These are phyloP conservation scores for Sceliomorpha sp. DNA, from an alignment of 2,888 invertebrate species.

Conservation along the genomic window DNA sequence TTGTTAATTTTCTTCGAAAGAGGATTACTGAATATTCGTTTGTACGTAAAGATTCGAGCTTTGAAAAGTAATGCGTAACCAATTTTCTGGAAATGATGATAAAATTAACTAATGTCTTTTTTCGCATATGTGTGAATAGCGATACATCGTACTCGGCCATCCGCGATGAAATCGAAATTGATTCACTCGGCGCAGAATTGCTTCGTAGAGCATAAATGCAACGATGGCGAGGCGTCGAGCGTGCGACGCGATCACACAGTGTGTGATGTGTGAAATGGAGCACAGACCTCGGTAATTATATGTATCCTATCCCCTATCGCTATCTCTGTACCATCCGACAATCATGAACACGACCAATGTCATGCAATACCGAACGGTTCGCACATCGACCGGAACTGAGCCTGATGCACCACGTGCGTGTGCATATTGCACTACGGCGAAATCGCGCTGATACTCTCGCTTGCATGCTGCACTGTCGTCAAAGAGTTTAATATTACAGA, in stretches of 20 bases:
- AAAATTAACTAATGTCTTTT: too few relatives aligned
- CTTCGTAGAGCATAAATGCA: conserved; percentile 59
- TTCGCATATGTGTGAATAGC: conserved; percentile 29
- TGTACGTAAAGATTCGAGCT: too few relatives aligned
- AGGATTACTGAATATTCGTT: too few relatives aligned
- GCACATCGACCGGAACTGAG: conserved; percentile 63
- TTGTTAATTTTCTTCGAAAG: too few relatives aligned
- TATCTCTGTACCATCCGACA: conserved; percentile 57
- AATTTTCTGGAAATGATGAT: too few relatives aligned
- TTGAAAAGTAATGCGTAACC: too few relatives aligned
- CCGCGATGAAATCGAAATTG: conserved; percentile 63
- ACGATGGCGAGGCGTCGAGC: conserved; percentile 70
- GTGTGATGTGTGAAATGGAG: conserved; percentile 77
- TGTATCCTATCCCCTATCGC: conserved; percentile 73
- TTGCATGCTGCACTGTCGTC: conserved; percentile 30
- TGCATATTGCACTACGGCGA: conserved; percentile 66
- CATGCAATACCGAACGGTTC: conserved; percentile 62
- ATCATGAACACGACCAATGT: conserved; percentile 62
- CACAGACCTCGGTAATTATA: conserved; percentile 75
- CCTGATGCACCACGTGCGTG: conserved; percentile 73
- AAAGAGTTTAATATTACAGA: conserved; percentile 50
- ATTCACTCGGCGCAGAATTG: conserved; percentile 60
- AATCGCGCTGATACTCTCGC: conserved; percentile 49
- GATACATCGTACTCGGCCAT: conserved; percentile 50
- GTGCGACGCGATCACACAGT: conserved; percentile 75